These are phyloP conservation scores for Centropyge bicolor DNA, from an alignment of 2,797 vertebrate genomes.

Conservation along the genomic window DNA sequence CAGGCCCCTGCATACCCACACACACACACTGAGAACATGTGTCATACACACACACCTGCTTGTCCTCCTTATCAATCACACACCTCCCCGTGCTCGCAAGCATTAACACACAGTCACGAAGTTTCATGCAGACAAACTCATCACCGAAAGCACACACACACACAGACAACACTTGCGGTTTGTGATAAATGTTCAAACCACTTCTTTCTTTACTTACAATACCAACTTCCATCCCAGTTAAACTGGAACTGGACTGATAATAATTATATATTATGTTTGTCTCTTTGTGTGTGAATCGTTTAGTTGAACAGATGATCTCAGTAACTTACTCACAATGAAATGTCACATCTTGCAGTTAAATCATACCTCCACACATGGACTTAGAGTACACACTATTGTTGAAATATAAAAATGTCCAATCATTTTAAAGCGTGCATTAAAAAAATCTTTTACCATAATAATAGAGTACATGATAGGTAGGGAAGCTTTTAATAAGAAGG, in stretches of 20 bases:
- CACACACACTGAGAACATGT: conserved; percentile 62
- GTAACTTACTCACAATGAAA: too few species aligned
- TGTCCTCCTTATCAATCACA: conserved; percentile 65
- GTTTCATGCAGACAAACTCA: conserved; percentile 33
- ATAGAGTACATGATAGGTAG: conserved; percentile 40
- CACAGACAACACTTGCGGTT: neutral
- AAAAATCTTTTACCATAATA: conserved; percentile 43
- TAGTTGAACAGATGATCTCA: too few species aligned
- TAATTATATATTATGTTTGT: neutral
- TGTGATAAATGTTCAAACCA: too few species aligned
- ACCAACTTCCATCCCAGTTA: too few species aligned
- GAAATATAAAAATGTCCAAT: conserved; percentile 21
- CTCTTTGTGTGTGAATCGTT: neutral
- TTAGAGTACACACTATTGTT: conserved; percentile 10
- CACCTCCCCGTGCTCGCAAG: conserved; percentile 36
- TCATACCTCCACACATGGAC: neutral
- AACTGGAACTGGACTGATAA: too few species aligned
- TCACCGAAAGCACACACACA: neutral
- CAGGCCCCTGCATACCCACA: conserved; percentile 27
- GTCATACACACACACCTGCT: conserved; percentile 51
- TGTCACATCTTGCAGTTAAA: too few species aligned
- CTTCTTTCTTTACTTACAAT: too few species aligned
- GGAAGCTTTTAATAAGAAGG: conserved; percentile 48
- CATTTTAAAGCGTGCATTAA: conserved; percentile 31
- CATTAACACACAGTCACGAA: conserved; percentile 19